Conservation (phyloP, 2,888 invertebrate genomes). For the Trissolcus brochymenae region DNA sequence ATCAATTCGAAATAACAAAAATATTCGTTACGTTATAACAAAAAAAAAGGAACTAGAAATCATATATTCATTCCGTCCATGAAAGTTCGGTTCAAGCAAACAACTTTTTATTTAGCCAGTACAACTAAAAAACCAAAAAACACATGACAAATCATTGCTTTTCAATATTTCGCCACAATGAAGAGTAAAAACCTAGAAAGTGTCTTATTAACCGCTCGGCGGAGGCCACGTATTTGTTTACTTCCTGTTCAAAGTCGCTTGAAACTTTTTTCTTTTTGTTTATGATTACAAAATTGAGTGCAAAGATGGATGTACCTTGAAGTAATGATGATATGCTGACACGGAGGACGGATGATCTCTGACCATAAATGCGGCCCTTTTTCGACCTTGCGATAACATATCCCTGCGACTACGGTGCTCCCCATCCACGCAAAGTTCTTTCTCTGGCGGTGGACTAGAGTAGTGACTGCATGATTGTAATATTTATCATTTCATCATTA, state of each 20-base stretch:
- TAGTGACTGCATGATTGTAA: slow-evolving; percentile 70
- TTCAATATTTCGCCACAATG: slow-evolving; percentile 59
- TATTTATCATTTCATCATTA: not conserved
- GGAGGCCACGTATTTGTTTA: slow-evolving; percentile 11
- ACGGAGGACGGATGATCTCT: slow-evolving; percentile 77
- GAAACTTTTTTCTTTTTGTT: not conserved
- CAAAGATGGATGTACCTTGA: slow-evolving; percentile 73
- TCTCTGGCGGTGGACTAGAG: slow-evolving; percentile 77
- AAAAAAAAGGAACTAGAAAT: slow-evolving; percentile 28
- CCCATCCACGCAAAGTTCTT: slow-evolving; percentile 78
- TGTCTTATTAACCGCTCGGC: not conserved
- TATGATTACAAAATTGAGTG: not conserved
- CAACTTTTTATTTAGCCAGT: slow-evolving; percentile 31
- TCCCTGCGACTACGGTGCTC: slow-evolving; percentile 88
- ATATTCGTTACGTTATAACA: slow-evolving; percentile 28
- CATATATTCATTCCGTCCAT: slow-evolving; percentile 30
- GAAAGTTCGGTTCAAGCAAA: slow-evolving; percentile 22
- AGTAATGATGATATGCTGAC: slow-evolving; percentile 72
- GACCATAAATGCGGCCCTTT: slow-evolving; percentile 83
- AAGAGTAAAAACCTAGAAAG: slow-evolving; percentile 2
- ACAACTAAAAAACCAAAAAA: slow-evolving; percentile 40
- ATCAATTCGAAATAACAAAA: slow-evolving; percentile 41
- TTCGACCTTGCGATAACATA: slow-evolving; percentile 87
- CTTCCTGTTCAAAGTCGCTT: slow-evolving; percentile 25
- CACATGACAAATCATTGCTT: slow-evolving; percentile 50